Conservation (phyloP, 2,113 vertebrate species). For the Microcebus tavaratra region DNA sequence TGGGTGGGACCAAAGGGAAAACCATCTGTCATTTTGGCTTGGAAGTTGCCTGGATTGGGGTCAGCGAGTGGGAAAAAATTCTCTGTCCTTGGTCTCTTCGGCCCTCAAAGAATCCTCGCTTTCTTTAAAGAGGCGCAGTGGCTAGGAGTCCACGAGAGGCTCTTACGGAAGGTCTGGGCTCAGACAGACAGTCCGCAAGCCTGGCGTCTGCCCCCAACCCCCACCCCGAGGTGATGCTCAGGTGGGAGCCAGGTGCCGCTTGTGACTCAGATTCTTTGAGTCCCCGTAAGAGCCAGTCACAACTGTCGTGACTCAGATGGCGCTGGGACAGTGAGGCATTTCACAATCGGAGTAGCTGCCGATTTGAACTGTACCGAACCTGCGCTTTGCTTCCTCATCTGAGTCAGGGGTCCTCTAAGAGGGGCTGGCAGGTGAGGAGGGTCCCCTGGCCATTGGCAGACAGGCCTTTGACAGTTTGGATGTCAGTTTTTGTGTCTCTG, state of each 20-base stretch:
- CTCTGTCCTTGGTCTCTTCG: not conserved
- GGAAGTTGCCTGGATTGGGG: not conserved
- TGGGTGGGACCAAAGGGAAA: not conserved
- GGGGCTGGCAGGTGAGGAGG: rapidly evolving
- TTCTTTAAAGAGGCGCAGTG: not conserved
- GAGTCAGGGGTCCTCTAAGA: not conserved
- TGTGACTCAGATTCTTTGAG: not conserved
- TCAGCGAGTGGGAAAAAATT: rapidly evolving
- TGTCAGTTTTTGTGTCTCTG: not conserved
- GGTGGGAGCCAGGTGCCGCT: not conserved
- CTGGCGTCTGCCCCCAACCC: rapidly evolving
- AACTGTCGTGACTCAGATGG: not conserved
- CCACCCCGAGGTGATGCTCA: too few species aligned
- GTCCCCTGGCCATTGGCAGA: not conserved
- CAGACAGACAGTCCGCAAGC: too few species aligned
- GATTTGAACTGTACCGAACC: rapidly evolving
- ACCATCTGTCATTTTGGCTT: not conserved
- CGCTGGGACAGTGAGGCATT: rapidly evolving
- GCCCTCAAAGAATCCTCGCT: not conserved
- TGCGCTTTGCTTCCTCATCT: not conserved
- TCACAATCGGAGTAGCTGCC: rapidly evolving
- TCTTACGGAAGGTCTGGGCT: not conserved
- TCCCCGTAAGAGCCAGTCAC: not conserved
- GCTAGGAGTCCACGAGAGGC: not conserved
- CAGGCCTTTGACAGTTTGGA: not conserved